Evolutionary conservation across 2,113 vertebrate species (phyloP), one percentile per base, ranked within the genome.

Genomic region (Riparia riparia): DNA sequence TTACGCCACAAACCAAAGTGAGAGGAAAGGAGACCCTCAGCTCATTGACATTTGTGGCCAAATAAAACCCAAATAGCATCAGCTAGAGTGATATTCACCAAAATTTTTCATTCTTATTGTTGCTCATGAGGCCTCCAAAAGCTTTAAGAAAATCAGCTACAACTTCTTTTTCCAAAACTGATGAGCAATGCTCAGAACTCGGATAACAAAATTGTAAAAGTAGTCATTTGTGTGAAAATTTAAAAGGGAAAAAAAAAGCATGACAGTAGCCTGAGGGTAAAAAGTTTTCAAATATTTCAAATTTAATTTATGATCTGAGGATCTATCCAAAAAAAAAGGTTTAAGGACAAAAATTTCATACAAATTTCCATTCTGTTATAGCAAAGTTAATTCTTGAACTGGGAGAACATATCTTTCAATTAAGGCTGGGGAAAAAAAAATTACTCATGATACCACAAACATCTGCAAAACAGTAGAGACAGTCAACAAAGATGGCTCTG

Each of bases 401-500:
- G 20, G 1, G 2, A 10, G 31, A 82, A 9, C 42, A 37, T 4
- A 29, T 47, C 34, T 85, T 85, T 85, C 78, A 87, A 61, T 63
- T 65, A 91, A 74, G 37, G 47, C 9, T 44, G 10, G 15, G 37
- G 37, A 37, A 37, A 57, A 66, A 61, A 51, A 7, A 4, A 74
- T 51, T 37, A 37, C 37, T 79, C 2, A 9, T n/a, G 39, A 66
- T 49, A 83, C 31, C 82, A 44, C 47, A 81, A 92, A 86, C 51
- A 63, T 39, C 68, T 78, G 79, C 76, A 93, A 83, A 92, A 80
- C 60, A 90, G 90, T 54, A 70, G 63, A 73, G 82, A 86, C 34
- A 45, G 92, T 93, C 95, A 93, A 88, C 84, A 96, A 88, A 92
- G 61, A 82, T 82, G 79, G 24, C 39, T 92, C 74, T 82, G 45